phyloP scores from a whole-genome alignment of 2,113 vertebrate species.

The Festucalex cinctus region DNA sequence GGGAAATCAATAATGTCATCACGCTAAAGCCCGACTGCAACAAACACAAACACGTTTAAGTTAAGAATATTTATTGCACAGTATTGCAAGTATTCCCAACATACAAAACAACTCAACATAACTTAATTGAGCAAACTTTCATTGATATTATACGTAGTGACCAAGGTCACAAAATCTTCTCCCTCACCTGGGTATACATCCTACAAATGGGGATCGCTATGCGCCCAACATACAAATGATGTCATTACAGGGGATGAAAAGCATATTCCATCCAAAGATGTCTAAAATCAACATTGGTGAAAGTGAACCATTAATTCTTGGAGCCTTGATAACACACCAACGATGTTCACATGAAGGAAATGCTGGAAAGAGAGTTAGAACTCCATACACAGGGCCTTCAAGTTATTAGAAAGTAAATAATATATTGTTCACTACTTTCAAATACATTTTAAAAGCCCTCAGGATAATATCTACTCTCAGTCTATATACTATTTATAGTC shows the following conservation, averaged over 20 bases:
- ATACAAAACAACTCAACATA: slow-evolving; percentile 1
- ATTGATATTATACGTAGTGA: not conserved
- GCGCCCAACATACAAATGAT: not conserved
- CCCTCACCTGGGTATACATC: not conserved
- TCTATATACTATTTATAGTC: not conserved
- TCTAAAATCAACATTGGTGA: not conserved
- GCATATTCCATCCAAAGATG: not conserved
- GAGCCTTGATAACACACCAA: not conserved
- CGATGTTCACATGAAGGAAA: not conserved
- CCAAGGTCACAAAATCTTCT: not conserved
- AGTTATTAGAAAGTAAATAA: not conserved
- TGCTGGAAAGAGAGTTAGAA: not conserved
- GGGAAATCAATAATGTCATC: not conserved
- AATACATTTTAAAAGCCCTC: not conserved
- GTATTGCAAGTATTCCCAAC: slow-evolving; percentile 21
- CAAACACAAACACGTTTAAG: not conserved
- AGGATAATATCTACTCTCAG: not conserved
- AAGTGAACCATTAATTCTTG: not conserved
- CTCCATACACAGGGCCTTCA: not conserved
- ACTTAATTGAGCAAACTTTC: not conserved
- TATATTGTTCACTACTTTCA: not conserved
- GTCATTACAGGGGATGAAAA: not conserved
- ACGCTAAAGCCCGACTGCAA: not conserved
- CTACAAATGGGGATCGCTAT: not conserved
- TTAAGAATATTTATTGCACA: slow-evolving; percentile 54